Conservation (phyloP, 2,797 vertebrate species). For the Glossophaga mutica region DNA sequence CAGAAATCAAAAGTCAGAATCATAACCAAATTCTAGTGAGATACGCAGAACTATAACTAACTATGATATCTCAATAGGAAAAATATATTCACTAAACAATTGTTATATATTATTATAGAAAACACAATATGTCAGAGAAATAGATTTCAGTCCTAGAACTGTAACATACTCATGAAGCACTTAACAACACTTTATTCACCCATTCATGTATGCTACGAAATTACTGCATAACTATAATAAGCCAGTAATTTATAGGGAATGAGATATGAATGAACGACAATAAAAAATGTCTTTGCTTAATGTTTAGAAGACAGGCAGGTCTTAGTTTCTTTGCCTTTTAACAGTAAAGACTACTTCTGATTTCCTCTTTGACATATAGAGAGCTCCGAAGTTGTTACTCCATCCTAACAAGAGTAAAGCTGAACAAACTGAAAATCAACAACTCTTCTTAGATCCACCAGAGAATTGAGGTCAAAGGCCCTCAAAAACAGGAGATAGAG, state of each 20-base stretch:
- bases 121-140: neutral
- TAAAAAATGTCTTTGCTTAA: neutral
- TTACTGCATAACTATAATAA: neutral
- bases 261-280: neutral
- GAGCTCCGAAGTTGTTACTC: neutral
- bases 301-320: neutral
- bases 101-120: neutral
- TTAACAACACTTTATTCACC: neutral
- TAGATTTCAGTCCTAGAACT: neutral
- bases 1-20: neutral
- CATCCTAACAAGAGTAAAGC: neutral
- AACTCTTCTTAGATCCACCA: neutral
- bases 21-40: neutral
- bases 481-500: neutral
- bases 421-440: neutral
- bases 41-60: neutral
- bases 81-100: neutral
- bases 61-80: neutral
- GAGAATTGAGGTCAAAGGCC: neutral
- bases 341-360: neutral
- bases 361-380: neutral
- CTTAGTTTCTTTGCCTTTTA: neutral
- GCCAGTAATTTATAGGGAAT: neutral
- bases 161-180: neutral
- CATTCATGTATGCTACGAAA: neutral